Evolutionary conservation across 2,888 invertebrate genomes (phyloP).

Genomic region (Tenodera sinensis): DNA sequence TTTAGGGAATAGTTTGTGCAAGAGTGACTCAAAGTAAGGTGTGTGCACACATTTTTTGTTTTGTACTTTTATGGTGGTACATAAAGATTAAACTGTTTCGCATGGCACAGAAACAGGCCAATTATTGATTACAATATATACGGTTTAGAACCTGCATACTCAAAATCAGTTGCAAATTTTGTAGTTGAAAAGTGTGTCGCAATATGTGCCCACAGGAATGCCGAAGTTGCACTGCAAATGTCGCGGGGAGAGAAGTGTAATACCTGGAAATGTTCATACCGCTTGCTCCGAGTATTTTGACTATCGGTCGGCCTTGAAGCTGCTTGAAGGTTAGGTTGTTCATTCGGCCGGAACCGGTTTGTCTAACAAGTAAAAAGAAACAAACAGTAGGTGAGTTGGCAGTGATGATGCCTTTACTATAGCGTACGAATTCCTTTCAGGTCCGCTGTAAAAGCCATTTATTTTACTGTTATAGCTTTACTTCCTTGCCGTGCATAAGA

Average conservation of each 20-base stretch:
- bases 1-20: no score
- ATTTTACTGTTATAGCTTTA: neutral
- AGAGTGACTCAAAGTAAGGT: no score
- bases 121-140: no score
- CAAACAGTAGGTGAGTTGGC: neutral
- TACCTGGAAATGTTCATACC: neutral
- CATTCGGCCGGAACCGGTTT: neutral
- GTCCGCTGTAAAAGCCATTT: neutral
- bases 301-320: neutral
- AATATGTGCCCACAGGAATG: no score
- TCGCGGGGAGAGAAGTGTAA: neutral
- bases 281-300: neutral
- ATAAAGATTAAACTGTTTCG: no score
- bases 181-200: no score
- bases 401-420: neutral
- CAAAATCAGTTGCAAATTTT: no score
- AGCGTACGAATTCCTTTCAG: neutral
- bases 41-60: no score
- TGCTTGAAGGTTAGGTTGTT: neutral
- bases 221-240: neutral
- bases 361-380: neutral
- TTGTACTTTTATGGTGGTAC: no score
- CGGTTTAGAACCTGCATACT: no score
- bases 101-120: no score
- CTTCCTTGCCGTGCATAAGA: neutral